phyloP scores from a whole-genome alignment of 2,888 invertebrate species.

The Spialia ferax region DNA sequence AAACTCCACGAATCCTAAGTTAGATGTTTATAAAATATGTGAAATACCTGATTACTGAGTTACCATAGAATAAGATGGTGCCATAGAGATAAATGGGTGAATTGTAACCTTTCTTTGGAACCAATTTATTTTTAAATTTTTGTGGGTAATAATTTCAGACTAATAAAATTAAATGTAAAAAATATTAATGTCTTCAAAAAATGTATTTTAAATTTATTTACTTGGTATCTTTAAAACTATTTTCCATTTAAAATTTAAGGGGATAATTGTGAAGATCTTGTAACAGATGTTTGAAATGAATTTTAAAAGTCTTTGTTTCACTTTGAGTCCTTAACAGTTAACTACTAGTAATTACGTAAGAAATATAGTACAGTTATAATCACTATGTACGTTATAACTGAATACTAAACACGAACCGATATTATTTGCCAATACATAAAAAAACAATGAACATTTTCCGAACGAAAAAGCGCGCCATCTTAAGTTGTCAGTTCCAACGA shows the following conservation, averaged over 20 bases:
- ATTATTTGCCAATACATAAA: not conserved
- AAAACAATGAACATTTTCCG: not conserved
- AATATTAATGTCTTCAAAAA: not conserved
- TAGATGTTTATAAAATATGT: slow-evolving; percentile 41
- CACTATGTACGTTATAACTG: not conserved
- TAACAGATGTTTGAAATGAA: not conserved
- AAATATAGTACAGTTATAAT: not conserved
- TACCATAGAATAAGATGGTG: slow-evolving; percentile 84
- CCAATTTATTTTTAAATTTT: slow-evolving; percentile 21
- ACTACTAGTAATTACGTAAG: not conserved
- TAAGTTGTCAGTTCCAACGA: slow-evolving; percentile 39
- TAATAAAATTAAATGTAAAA: not conserved
- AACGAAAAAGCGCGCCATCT: slow-evolving; percentile 48
- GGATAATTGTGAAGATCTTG: not conserved
- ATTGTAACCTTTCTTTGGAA: slow-evolving; percentile 43
- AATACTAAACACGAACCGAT: not conserved
- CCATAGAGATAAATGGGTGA: slow-evolving; percentile 68
- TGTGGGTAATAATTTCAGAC: not conserved
- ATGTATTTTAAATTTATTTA: not conserved
- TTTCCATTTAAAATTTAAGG: not conserved
- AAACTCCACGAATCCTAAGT: slow-evolving; percentile 34
- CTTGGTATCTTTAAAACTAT: not conserved
- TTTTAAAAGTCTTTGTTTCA: not conserved
- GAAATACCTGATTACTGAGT: slow-evolving; percentile 75
- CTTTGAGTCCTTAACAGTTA: not conserved